Evolutionary conservation across 2,113 vertebrate species (phyloP).

Genomic region (Chaetorhynchus papuensis): DNA sequence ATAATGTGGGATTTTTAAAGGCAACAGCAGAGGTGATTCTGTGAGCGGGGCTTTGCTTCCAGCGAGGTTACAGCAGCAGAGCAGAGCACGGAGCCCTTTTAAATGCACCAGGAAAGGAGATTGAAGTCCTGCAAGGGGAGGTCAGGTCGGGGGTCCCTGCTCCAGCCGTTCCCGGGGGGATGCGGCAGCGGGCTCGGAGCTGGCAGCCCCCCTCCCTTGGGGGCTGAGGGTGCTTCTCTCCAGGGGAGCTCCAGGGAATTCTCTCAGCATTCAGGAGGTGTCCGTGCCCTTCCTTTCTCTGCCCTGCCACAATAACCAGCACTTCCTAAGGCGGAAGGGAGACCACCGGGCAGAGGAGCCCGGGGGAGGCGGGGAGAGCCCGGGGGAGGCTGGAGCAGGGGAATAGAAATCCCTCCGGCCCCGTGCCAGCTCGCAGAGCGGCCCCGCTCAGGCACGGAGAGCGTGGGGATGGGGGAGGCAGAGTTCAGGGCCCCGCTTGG

Average conservation of each 20-base stretch:
- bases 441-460: conserved; percentile 7
- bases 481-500: conserved; percentile 65
- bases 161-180: background rate
- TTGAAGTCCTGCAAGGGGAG: background rate
- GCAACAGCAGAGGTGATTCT: fast-evolving
- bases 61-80: background rate
- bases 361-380: conserved; percentile 42
- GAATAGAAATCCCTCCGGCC: conserved; percentile 51
- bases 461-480: conserved; percentile 50
- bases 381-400: conserved; percentile 11
- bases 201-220: background rate
- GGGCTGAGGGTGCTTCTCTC: background rate
- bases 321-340: conserved; percentile 61
- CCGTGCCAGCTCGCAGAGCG: conserved; percentile 48
- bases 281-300: conserved; percentile 8
- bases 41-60: background rate
- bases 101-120: background rate
- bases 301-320: background rate
- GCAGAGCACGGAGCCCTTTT: background rate
- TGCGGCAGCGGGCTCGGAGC: background rate
- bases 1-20: background rate
- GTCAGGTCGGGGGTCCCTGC: background rate
- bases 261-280: conserved; percentile 53
- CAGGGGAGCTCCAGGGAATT: background rate
- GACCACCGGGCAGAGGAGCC: background rate